These are phyloP conservation scores for Bombus confusus DNA, from an alignment of 1,140 invertebrate species.

Conservation along the genomic window DNA sequence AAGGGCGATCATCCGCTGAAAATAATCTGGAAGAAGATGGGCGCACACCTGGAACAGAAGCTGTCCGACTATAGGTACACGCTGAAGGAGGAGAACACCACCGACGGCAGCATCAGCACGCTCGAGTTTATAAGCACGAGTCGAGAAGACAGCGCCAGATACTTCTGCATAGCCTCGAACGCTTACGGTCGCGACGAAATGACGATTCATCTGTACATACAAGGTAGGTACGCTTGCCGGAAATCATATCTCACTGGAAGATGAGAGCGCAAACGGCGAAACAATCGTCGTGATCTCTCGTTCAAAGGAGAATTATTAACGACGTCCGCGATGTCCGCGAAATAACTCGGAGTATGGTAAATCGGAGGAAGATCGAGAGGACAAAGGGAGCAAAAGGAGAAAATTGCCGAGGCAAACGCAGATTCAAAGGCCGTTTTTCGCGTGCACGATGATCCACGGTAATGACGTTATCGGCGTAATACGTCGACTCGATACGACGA, in stretches of 20 bases:
- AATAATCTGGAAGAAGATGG: slow-evolving; percentile 88
- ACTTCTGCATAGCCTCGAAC: slow-evolving; percentile 94
- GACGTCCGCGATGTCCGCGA: background rate
- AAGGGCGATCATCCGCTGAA: slow-evolving; percentile 94
- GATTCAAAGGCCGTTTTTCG: background rate
- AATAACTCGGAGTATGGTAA: background rate
- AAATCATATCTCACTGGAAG: background rate
- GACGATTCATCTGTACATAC: slow-evolving; percentile 94
- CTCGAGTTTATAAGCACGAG: slow-evolving; percentile 92
- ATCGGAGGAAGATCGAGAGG: background rate
- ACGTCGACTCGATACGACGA: slow-evolving; percentile 29
- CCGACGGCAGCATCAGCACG: slow-evolving; percentile 90
- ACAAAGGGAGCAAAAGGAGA: background rate
- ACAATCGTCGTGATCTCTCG: background rate
- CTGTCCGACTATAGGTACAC: slow-evolving; percentile 80
- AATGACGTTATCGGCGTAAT: slow-evolving; percentile 44
- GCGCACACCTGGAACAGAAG: slow-evolving; percentile 77
- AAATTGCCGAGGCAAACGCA: background rate
- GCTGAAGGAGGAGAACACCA: slow-evolving; percentile 79
- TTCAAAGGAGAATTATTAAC: slow-evolving; percentile 8
- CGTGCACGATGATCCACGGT: slow-evolving; percentile 3
- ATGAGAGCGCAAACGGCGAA: background rate
- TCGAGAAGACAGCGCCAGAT: slow-evolving; percentile 93
- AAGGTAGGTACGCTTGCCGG: slow-evolving; percentile 84
- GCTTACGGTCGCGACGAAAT: slow-evolving; percentile 95